These are phyloP conservation scores for Gastrophysa polygoni DNA, from an alignment of 2,888 invertebrate species.

Conservation along the genomic window DNA sequence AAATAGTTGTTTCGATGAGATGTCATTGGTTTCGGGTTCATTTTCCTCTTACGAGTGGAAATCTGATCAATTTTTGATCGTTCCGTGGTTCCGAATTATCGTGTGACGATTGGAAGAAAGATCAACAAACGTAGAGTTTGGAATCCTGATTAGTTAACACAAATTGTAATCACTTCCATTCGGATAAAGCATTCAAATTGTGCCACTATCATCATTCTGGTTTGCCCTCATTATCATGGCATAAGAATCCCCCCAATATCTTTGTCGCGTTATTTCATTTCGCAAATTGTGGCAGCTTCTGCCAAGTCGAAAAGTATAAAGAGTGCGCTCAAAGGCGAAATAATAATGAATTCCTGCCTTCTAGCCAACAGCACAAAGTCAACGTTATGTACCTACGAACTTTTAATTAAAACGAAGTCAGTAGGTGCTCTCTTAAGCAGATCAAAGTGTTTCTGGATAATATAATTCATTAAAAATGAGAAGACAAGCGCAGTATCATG, in stretches of 20 bases:
- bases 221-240: not conserved
- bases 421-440: slow-evolving; percentile 48
- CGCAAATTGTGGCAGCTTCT: slow-evolving; percentile 34
- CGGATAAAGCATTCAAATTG: not conserved
- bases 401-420: slow-evolving; percentile 59
- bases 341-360: slow-evolving; percentile 56
- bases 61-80: no score
- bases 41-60: no score
- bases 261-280: slow-evolving; percentile 40
- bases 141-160: not conserved
- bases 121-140: no score
- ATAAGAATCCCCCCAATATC: slow-evolving; percentile 23
- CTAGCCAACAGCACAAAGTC: slow-evolving; percentile 53
- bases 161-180: not conserved
- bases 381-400: slow-evolving; percentile 54
- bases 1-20: no score
- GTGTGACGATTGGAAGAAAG: no score
- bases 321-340: slow-evolving; percentile 52
- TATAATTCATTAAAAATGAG: slow-evolving; percentile 54
- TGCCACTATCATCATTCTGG: not conserved
- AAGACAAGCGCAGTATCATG: slow-evolving; percentile 40
- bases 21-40: no score
- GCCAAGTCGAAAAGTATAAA: slow-evolving; percentile 42
- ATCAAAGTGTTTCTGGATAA: slow-evolving; percentile 55
- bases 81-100: no score